Evolutionary conservation across 2,888 invertebrate species (phyloP).

Genomic region (Drosophila melanocephala): DNA sequence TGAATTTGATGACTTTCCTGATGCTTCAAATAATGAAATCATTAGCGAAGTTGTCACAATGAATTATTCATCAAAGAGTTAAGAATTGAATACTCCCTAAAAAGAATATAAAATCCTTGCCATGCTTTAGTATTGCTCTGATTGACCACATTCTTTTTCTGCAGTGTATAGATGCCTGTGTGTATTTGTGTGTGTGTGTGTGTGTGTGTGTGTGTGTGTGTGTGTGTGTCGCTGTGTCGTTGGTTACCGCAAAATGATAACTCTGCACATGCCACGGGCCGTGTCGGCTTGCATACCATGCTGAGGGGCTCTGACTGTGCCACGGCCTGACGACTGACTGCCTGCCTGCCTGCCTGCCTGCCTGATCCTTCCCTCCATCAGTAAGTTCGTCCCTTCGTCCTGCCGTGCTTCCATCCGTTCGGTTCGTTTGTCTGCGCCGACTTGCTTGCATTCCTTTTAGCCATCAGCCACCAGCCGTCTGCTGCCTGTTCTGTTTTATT

Average conservation of each 20-base stretch:
- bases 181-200: not conserved
- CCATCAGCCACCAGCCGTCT: conserved; percentile 2
- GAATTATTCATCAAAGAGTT: too few relatives aligned
- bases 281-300: conserved; percentile 37
- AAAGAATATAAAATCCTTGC: not conserved
- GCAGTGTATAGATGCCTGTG: not conserved
- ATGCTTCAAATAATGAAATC: not conserved
- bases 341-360: conserved; percentile 8
- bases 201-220: conserved; percentile 20
- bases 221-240: conserved; percentile 39
- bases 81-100: not conserved
- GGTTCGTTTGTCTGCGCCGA: not conserved
- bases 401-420: conserved; percentile 4
- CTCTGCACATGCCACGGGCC: conserved; percentile 64
- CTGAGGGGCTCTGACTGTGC: conserved; percentile 1
- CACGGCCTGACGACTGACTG: conserved; percentile 6
- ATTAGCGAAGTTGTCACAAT: too few relatives aligned
- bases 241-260: conserved; percentile 74
- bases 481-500: conserved; percentile 50
- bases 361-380: conserved; percentile 1
- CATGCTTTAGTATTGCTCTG: not conserved
- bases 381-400: not conserved
- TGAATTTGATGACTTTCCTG: not conserved
- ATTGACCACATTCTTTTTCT: not conserved
- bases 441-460: conserved; percentile 1